These are phyloP conservation scores for Diabrotica balteata DNA, from an alignment of 2,888 invertebrate genomes.

Conservation along the genomic window DNA sequence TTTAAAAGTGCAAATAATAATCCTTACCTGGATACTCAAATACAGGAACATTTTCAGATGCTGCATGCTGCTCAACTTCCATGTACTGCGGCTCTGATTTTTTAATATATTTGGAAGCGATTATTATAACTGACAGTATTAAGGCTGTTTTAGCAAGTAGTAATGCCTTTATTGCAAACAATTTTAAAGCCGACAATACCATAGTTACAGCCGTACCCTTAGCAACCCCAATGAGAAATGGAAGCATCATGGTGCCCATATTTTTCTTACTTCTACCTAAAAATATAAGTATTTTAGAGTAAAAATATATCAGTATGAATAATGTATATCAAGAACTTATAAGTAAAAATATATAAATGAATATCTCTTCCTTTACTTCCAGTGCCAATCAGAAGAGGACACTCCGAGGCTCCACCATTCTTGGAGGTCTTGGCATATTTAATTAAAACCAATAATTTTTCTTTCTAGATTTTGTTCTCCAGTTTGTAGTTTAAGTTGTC, in stretches of 20 bases:
- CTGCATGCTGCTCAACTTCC: slow-evolving; percentile 61
- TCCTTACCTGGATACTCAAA: slow-evolving; percentile 29
- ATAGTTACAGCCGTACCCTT: slow-evolving; percentile 72
- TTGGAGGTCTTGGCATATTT: no score
- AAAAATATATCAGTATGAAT: no score
- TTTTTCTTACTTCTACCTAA: slow-evolving; percentile 64
- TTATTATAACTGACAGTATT: slow-evolving; percentile 68
- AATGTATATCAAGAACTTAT: no score
- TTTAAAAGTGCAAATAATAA: no score
- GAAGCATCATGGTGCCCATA: slow-evolving; percentile 66
- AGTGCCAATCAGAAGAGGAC: no score
- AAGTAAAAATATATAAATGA: no score
- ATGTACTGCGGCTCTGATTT: slow-evolving; percentile 41
- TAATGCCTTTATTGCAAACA: slow-evolving; percentile 69
- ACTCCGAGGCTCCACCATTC: no score
- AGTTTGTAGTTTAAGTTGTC: no score
- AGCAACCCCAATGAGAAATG: slow-evolving; percentile 70
- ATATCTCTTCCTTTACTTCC: no score
- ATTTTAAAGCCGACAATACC: slow-evolving; percentile 61
- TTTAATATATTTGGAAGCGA: slow-evolving; percentile 45
- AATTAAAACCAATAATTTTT: no score
- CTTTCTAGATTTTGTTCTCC: no score
- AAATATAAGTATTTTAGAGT: slow-evolving; percentile 40
- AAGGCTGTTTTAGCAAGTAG: slow-evolving; percentile 74
- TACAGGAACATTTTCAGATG: slow-evolving; percentile 41